Percentiles rank a stretch among this genome's conserved stretches.
These are phyloP conservation scores for Zalophus californianus DNA, from an alignment of 2,797 vertebrate genomes.

Conservation along the genomic window DNA sequence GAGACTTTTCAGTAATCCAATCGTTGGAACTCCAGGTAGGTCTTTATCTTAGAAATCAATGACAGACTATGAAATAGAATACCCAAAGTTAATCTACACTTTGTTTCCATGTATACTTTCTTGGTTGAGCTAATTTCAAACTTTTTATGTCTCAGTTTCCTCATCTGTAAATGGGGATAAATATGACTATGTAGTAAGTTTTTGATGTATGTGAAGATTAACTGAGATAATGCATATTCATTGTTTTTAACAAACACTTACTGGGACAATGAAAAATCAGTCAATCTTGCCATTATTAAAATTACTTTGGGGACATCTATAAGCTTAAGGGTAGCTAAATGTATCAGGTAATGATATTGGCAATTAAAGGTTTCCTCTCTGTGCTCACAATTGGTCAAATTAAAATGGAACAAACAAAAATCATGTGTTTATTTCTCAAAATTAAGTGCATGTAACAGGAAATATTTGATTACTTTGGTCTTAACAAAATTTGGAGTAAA, in stretches of 20 bases:
- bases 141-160: background rate
- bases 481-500: background rate
- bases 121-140: background rate
- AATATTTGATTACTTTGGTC: background rate
- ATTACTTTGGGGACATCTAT: background rate
- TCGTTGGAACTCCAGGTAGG: background rate
- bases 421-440: background rate
- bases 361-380: background rate
- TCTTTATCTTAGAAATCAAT: background rate
- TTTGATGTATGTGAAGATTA: background rate
- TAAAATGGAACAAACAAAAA: background rate
- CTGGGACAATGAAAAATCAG: background rate
- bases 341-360: background rate
- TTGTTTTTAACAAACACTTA: background rate
- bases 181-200: background rate
- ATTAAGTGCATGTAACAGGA: background rate
- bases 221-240: background rate
- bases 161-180: background rate
- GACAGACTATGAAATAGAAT: background rate
- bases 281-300: background rate
- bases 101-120: background rate
- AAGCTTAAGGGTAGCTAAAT: background rate
- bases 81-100: background rate
- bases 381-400: background rate
- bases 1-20: background rate